Evolutionary conservation across 2,797 vertebrate species (phyloP), one percentile per base, ranked within the genome.

Genomic region (Dermochelys coriacea): DNA sequence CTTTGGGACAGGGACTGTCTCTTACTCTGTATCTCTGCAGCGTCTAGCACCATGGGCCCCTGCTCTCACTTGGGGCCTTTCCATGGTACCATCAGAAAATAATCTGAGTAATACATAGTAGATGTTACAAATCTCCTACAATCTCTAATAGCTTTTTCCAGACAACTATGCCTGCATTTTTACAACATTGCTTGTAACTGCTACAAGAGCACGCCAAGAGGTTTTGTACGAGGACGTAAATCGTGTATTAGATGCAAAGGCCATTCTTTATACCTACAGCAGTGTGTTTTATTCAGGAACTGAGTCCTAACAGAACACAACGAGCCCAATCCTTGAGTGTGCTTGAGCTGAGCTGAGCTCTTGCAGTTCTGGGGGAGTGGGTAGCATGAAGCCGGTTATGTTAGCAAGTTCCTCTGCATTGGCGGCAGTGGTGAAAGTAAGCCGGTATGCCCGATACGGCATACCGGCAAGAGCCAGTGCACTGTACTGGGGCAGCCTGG

Each of bases 71-170:
- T 82, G 23, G 19, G 19, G 71, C 1, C 6, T 6, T 3, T 77
- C 61, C 25, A 10, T 21, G 29, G 54, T 77, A 9, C 45, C 8
- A 19, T 1, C 3, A 79, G 34, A 84, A 55, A 78, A 3, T 41
- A 45, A 15, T 0, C 0, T 0, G 0, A 82, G 2, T 52, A 4
- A 87, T 91, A 68, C 23, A 78, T 45, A 71, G 8, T 18, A 79
- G 71, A 78, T 86, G 41, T 68, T 80, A 71, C 27, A 75, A 59
- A 41, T 27, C 14, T 96, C 54, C 14, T 21, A 1, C 0, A 0
- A 50, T 37, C 37, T 80, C 15, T 2, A 12, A 34, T 15, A 90
- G 59, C 52, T 91, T 86, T 55, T 50, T 34, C 23, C 41, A 23
- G 89, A 74, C 34, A 90, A 29, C n/a, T 87, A 27, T 3, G 7